phyloP scores from a whole-genome alignment of 37 sponge, comb jelly and placozoan species.

The Spongilla lacustris region DNA sequence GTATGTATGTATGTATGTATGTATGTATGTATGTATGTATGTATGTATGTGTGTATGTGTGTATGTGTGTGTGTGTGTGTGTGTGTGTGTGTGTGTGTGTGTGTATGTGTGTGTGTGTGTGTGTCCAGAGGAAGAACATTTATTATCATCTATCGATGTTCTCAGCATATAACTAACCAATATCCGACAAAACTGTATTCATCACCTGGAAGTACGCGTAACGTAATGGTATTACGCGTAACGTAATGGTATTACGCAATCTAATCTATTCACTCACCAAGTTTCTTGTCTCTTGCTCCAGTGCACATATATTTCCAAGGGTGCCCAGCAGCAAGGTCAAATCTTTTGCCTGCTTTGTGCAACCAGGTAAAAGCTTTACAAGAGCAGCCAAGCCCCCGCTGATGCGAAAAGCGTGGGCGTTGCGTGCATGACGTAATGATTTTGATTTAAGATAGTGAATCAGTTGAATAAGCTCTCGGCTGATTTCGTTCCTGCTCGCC shows the following conservation, averaged over 20 bases:
- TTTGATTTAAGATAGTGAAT: slow-evolving; percentile 47
- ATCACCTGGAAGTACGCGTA: slow-evolving; percentile 23
- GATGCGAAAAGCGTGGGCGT: slow-evolving; percentile 36
- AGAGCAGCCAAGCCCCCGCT: slow-evolving; percentile 17
- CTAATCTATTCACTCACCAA: slow-evolving; percentile 5
- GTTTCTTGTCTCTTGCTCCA: slow-evolving; percentile 18
- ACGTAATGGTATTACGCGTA: not conserved
- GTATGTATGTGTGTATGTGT: not conserved
- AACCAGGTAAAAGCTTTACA: slow-evolving; percentile 7
- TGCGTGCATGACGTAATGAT: slow-evolving; percentile 31
- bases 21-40: not conserved
- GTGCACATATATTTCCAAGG: slow-evolving; percentile 59
- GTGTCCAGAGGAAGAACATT: not conserved
- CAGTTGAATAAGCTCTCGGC: not conserved
- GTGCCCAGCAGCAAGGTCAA: slow-evolving; percentile 30
- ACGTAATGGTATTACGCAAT: not conserved
- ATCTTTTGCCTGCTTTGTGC: not conserved
- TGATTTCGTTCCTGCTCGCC: not conserved
- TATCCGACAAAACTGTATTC: slow-evolving; percentile 18
- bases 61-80: not conserved
- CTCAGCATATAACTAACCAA: slow-evolving; percentile 24
- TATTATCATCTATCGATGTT: not conserved
- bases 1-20: not conserved
- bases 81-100: not conserved
- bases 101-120: not conserved